Evolutionary conservation across 2,113 vertebrate species (phyloP).

Genomic region (Catharus minimus): DNA sequence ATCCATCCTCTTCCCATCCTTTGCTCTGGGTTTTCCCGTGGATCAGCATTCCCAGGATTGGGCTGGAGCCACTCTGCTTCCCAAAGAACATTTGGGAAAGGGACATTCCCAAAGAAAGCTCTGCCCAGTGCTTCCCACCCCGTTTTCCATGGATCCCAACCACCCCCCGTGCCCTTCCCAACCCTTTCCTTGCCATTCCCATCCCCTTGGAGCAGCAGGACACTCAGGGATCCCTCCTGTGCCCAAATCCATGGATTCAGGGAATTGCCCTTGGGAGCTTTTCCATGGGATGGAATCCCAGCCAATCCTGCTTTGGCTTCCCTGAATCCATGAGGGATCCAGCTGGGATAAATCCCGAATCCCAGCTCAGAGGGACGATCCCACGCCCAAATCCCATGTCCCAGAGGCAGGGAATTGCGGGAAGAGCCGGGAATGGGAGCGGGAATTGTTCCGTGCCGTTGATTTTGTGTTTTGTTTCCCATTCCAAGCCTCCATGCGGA

Average conservation of each 20-base stretch:
- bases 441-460: conserved; percentile 29
- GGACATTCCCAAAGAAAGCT: neutral
- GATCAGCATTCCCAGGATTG: neutral
- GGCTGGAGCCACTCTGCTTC: neutral
- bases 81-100: accelerated
- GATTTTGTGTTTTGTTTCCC: conserved; percentile 74
- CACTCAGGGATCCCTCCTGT: neutral
- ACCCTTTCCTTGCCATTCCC: accelerated
- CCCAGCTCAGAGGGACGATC: accelerated
- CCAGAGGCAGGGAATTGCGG: neutral
- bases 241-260: neutral
- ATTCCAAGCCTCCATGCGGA: conserved; percentile 95
- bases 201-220: neutral
- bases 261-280: neutral
- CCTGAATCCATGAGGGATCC: neutral
- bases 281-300: neutral
- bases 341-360: neutral
- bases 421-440: conserved; percentile 65
- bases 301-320: neutral
- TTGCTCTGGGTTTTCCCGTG: accelerated
- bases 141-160: neutral
- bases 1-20: accelerated
- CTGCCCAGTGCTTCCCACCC: accelerated
- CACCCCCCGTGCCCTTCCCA: accelerated
- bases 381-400: accelerated